Evolutionary conservation across 2,888 invertebrate genomes (phyloP).

Genomic region (Volucella bombylans): DNA sequence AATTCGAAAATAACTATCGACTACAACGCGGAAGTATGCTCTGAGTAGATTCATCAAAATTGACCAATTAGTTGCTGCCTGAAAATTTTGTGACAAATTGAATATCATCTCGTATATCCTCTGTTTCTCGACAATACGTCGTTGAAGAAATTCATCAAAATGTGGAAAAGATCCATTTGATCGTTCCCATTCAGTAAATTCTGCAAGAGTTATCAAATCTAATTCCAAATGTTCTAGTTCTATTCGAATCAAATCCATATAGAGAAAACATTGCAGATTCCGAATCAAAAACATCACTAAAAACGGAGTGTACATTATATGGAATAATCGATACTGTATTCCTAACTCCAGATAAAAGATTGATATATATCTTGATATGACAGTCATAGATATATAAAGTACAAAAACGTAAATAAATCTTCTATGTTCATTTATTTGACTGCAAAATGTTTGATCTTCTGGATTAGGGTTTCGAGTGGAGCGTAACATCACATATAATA

Average conservation of each 20-base stretch:
- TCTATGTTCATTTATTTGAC: conserved; percentile 32
- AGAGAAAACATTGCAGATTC: conserved; percentile 77
- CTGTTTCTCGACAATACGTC: conserved; percentile 77
- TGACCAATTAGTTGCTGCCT: conserved; percentile 76
- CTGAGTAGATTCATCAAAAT: conserved; percentile 76
- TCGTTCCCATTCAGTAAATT: conserved; percentile 77
- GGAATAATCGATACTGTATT: no score
- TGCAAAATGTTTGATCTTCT: background rate
- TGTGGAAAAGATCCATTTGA: conserved; percentile 74
- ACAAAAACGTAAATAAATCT: conserved; percentile 15
- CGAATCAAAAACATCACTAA: conserved; percentile 74
- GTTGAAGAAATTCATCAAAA: conserved; percentile 77
- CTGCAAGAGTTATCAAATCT: conserved; percentile 77
- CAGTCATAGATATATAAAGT: no score
- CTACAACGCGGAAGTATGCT: conserved; percentile 77
- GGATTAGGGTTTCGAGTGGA: background rate
- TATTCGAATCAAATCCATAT: conserved; percentile 77
- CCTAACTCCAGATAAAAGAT: no score
- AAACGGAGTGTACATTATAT: conserved; percentile 75
- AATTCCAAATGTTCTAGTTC: conserved; percentile 76
- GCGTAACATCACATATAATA: conserved; percentile 16
- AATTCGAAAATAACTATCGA: conserved; percentile 77
- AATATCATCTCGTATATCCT: conserved; percentile 76
- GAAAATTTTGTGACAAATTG: conserved; percentile 76
- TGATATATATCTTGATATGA: no score